These are phyloP conservation scores for Maniola jurtina DNA, from an alignment of 1,140 invertebrate genomes.

Conservation along the genomic window DNA sequence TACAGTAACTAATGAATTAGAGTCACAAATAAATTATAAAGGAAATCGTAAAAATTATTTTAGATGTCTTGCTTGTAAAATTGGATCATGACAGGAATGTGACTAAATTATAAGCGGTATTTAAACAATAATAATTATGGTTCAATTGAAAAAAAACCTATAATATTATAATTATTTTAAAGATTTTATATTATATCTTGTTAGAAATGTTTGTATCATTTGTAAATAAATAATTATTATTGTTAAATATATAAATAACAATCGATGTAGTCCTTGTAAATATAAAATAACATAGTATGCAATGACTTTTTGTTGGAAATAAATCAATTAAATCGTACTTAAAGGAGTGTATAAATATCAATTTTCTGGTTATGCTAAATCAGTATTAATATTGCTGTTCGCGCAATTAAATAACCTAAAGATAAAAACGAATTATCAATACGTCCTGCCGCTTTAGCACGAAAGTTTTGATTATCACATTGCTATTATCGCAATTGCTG, in stretches of 20 bases:
- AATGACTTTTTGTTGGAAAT: constrained; percentile 22
- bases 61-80: constrained; percentile 15
- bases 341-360: constrained; percentile 15
- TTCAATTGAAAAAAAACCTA: constrained; percentile 37
- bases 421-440: constrained; percentile 14
- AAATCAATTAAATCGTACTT: constrained; percentile 28
- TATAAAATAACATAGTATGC: constrained; percentile 25
- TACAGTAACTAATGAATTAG: constrained; percentile 4
- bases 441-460: not conserved
- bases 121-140: constrained; percentile 23
- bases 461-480: no score
- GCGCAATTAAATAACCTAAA: constrained; percentile 19
- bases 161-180: constrained; percentile 41
- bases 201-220: constrained; percentile 50
- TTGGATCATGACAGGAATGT: constrained; percentile 57
- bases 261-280: constrained; percentile 22
- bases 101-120: constrained; percentile 50
- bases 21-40: constrained; percentile 28
- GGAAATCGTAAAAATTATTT: constrained; percentile 18
- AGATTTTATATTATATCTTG: constrained; percentile 61
- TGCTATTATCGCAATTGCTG: no score
- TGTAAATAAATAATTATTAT: constrained; percentile 47
- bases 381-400: constrained; percentile 26
- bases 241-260: constrained; percentile 18
- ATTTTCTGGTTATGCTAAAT: constrained; percentile 22